Conservation (phyloP, 2,797 vertebrate species). For the Pantherophis alleghaniensis region DNA sequence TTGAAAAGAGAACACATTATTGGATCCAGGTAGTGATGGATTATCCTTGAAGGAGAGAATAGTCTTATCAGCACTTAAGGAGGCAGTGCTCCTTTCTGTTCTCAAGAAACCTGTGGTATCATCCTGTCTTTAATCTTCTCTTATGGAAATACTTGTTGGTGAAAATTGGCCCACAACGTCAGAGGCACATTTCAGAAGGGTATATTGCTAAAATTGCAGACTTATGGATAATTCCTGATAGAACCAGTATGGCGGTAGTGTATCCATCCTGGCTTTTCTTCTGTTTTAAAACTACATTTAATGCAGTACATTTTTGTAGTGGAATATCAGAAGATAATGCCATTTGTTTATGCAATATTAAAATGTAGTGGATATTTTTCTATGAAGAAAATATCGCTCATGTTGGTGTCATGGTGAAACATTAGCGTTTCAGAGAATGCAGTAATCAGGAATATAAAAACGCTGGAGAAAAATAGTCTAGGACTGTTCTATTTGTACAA, state of each 20-base stretch:
- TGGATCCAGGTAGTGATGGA: not conserved
- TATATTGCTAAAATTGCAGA: no score
- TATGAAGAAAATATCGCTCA: not conserved
- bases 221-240: no score
- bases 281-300: not conserved
- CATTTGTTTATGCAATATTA: not conserved
- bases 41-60: not conserved
- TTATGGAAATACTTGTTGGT: no score
- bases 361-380: not conserved
- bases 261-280: not conserved
- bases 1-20: not conserved
- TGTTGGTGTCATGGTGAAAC: not conserved
- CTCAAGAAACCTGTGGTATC: no score
- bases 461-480: not conserved
- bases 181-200: no score
- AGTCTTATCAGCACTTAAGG: no score
- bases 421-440: not conserved
- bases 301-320: not conserved
- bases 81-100: no score
- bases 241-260: not conserved
- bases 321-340: not conserved
- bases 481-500: not conserved
- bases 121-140: no score
- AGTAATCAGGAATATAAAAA: accelerated
- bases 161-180: no score